Evolutionary conservation across 2,797 vertebrate species (phyloP), one percentile per base, ranked within the genome.

Genomic region (Valencia hispanica): DNA sequence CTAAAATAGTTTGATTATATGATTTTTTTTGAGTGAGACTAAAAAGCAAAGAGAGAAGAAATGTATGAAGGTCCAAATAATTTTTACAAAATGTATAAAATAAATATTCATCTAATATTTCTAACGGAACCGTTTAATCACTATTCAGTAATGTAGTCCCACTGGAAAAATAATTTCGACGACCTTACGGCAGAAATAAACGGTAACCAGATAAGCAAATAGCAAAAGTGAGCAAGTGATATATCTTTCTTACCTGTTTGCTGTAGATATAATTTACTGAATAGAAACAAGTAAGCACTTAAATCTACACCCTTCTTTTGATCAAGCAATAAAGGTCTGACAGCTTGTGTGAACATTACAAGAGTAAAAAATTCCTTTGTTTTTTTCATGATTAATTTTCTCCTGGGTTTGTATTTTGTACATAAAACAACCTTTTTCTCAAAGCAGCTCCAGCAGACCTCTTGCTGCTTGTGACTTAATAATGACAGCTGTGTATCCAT

Each of bases 401-500:
- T 30, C 15, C 39, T 17, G 4, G 43, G 22, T 75, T 68, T 75
- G n/a, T 25, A 45, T 48, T 73, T 73, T 63, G 10, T 17, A 48
- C 30, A 63, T 15, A n/a, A 63, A 63, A 32, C 2, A 27, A 18
- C 20, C 4, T 10, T 7, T 48, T 47, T 47, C 53, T 59, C 27
- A 25, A 57, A 68, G 70, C 50, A 75, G 30, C 50, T 22, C n/a
- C 77, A 68, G 27, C 14, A 66, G 48, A 75, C 47, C 36, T 32
- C 51, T 32, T 32, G 39, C 76, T 22, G 22, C 55, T 72, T 74
- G 47, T 61, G 30, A 41, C 74, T 63, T 41, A 71, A 17, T 73
- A 65, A 81, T 30, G 32, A 74, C 27, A 63, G 63, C 65, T 82
- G 77, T 78, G 51, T 75, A 74, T 79, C 75, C 69, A 77, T 83